Base-by-base conservation (phyloP, 2,797 vertebrate species). In the Lacerta viridis region DNA sequence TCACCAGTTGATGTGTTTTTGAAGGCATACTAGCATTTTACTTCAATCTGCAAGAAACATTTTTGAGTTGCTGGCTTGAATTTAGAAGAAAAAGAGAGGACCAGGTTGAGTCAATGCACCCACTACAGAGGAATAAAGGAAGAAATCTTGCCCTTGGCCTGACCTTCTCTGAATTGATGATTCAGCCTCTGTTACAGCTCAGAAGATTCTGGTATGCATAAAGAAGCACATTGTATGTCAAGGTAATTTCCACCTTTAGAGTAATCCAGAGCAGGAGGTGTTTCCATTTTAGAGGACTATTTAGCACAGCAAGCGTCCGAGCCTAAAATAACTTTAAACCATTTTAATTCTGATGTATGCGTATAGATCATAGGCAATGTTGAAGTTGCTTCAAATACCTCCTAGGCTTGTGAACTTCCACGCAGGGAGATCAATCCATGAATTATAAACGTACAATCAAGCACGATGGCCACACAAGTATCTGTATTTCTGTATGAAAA, bases 281-380 rank as follows among this genome's bases (percentile, higher is more conserved):
- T 84, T 92, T 95, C 83, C 75, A 36, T 84, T 87, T 93, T 75
- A 87, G 88, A 85, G 66, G 72, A 89, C 87, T 89, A 33, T 41
- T 71, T 41, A 39, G 29, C 91, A 39, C 36, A 80, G 74, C 83
- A 89, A 20, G 87, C 89, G 86, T 64, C 69, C 74, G 59, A 69
- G 91, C 64, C 71, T 64, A 46, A 92, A 91, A 75, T 7, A 81
- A 41, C 13, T 41, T 36, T 15, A 90, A 91, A 68, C 15, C 0
- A 85, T 89, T 85, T 64, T 25, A 78, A n/a, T 55, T 36, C 20
- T 86, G 76, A 18, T 69, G 55, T 17, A 2, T 39, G 83, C 10
- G 29, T 15, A 46, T 23, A 43, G 72, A 72, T 55, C 59, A 72
- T 6, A 84, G 20, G n/a, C 7, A 20, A 84, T 39, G 39, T 3